Percentiles rank a stretch among this genome's conserved stretches.
Evolutionary conservation across 2,888 invertebrate genomes (phyloP).

Genomic region (Sinelater perroti): DNA sequence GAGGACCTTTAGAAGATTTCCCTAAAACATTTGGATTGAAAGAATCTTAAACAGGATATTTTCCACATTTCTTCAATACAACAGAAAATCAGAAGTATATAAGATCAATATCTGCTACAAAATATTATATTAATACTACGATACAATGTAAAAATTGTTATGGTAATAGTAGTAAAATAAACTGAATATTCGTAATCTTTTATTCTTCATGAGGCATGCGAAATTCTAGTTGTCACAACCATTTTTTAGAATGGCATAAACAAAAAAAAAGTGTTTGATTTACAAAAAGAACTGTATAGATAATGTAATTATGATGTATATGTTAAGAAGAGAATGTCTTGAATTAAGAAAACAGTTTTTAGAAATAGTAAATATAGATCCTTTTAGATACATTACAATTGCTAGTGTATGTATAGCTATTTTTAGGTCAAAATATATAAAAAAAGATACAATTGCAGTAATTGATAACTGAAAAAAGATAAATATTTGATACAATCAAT

Average conservation of each 20-base stretch:
- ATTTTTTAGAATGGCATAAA: conserved; percentile 38
- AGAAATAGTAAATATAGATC: conserved; percentile 35
- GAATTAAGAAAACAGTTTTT: conserved; percentile 37
- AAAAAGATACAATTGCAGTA: conserved; percentile 32
- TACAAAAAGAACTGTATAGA: conserved; percentile 26
- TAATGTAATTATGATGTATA: conserved; percentile 35
- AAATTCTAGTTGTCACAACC: too few relatives aligned
- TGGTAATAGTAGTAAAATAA: too few relatives aligned
- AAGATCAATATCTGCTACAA: conserved; percentile 39
- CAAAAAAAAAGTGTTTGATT: conserved; percentile 22
- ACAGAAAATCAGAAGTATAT: conserved; percentile 43
- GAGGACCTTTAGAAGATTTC: conserved; percentile 35
- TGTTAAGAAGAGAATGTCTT: conserved; percentile 34
- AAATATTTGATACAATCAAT: conserved; percentile 34
- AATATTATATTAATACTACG: conserved; percentile 39
- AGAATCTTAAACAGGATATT: conserved; percentile 40
- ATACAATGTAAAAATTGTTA: conserved; percentile 34
- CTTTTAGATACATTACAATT: conserved; percentile 39
- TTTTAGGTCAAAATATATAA: conserved; percentile 36
- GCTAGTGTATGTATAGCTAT: conserved; percentile 35
- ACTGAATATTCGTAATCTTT: too few relatives aligned
- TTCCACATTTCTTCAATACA: conserved; percentile 45
- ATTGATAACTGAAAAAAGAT: conserved; percentile 31
- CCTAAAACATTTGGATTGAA: conserved; percentile 41
- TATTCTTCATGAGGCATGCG: too few relatives aligned